Percentiles rank a stretch among this genome's conserved stretches.
phyloP scores from a whole-genome alignment of 2,113 vertebrate species.

The Coptodon bakossiorum region DNA sequence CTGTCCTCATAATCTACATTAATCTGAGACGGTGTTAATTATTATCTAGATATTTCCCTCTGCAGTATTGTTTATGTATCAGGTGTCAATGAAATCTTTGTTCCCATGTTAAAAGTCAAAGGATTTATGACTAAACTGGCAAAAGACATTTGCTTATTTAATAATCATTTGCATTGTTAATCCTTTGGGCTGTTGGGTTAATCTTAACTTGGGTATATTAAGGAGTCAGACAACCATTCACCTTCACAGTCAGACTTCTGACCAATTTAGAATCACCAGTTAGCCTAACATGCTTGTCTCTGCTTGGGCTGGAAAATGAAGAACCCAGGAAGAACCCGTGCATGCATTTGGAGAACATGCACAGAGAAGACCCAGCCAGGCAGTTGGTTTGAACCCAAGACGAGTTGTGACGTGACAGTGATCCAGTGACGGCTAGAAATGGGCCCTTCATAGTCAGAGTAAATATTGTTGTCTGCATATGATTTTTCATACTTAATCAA shows the following conservation, averaged over 20 bases:
- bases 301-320: neutral
- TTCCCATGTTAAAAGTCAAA: neutral
- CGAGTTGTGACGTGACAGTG: neutral
- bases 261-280: neutral
- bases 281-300: neutral
- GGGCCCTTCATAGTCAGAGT: neutral
- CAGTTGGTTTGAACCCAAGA: neutral
- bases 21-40: neutral
- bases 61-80: neutral
- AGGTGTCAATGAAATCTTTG: neutral
- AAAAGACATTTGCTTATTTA: neutral
- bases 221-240: neutral
- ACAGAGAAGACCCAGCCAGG: fast-evolving
- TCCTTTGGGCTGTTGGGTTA: neutral
- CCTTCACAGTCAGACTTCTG: neutral
- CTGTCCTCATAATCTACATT: neutral
- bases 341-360: neutral
- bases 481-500: conserved; percentile 42
- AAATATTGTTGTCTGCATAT: conserved; percentile 34
- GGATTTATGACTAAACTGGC: neutral
- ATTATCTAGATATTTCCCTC: neutral
- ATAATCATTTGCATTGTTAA: neutral
- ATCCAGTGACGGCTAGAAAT: neutral
- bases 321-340: neutral
- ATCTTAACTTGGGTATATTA: fast-evolving